Percentiles rank a stretch among this genome's conserved stretches.
phyloP scores from a whole-genome alignment of 2,113 vertebrate genomes.

The Anolis carolinensis region DNA sequence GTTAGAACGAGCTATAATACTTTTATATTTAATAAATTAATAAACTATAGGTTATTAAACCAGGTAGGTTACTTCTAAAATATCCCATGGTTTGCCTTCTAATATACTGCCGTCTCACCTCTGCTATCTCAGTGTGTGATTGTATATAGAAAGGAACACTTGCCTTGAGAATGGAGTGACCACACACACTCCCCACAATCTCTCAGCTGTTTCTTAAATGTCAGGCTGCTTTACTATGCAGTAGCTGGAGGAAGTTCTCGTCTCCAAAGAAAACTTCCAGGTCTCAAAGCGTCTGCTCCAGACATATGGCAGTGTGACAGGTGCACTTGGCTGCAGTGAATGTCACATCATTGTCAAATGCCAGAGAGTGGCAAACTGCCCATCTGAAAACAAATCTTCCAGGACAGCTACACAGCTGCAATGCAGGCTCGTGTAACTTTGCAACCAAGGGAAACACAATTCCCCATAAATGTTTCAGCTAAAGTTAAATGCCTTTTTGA shows the following conservation, averaged over 20 bases:
- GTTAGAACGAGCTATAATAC: too few relatives aligned
- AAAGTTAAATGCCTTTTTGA: constrained; percentile 13
- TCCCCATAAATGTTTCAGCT: constrained; percentile 19
- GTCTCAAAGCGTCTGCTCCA: constrained; percentile 57
- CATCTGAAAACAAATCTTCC: constrained; percentile 49
- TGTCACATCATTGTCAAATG: constrained; percentile 65
- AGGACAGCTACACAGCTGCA: constrained; percentile 46
- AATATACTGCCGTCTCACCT: not conserved
- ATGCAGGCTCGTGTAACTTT: not conserved
- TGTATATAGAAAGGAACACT: accelerated
- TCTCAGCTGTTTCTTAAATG: constrained; percentile 14
- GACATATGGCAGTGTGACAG: constrained; percentile 37
- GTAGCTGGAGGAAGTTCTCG: constrained; percentile 37
- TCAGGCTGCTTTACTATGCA: constrained; percentile 42
- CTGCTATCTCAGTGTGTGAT: accelerated
- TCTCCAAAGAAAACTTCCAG: constrained; percentile 68
- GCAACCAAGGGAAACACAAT: constrained; percentile 14
- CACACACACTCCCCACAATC: accelerated
- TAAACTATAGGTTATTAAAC: not conserved
- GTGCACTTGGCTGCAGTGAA: constrained; percentile 55
- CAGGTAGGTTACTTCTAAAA: not conserved
- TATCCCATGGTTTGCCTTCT: not conserved
- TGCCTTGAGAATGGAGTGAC: not conserved
- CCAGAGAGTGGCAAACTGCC: constrained; percentile 50
- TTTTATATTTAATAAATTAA: too few relatives aligned